Base-by-base conservation (phyloP, 2,113 vertebrate species). In the Psophia crepitans region DNA sequence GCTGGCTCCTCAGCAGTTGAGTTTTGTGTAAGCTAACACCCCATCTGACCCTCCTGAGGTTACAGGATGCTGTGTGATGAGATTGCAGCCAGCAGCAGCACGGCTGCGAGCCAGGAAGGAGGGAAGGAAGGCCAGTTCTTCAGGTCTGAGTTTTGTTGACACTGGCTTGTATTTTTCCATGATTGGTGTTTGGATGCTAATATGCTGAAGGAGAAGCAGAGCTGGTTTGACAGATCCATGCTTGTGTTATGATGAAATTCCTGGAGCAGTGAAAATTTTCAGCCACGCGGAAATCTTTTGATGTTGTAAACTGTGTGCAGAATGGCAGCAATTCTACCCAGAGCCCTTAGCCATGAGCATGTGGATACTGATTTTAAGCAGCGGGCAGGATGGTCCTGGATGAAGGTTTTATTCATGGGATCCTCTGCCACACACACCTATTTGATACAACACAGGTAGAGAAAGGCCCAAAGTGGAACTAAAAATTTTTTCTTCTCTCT, bases 211-310 rank as follows among this genome's bases (percentile, higher is more conserved):
- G 41, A 87, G 89, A 90, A 60, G 73, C 69, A 93, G 82, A 76
- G 46, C 68, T 95, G 57, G 64, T 87, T 91, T 93, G 54, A 81
- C 65, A 85, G 76, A 96, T 66, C 37, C 44, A 24, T 51, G 30
- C 51, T 84, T 66, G 76, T 77, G 81, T 77, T 94, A 71, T 5
- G 12, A 18, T 79, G 23, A 83, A 89, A 88, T 89, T 84, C 74
- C 77, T 37, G 70, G 57, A 91, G 84, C 87, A 73, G 65, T 57
- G 61, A 83, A 83, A 82, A 68, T 90, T 96, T 91, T 82, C 90
- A 96, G 44, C 84, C 68, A 41, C 32, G 57, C 0, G 1, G 79
- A 94, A 92, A 84, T 69, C 61, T 95, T 89, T 66, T 69, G 56
- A 46, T 63, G 32, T 77, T 84, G 69, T 39, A 64, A 89, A 82